Evolutionary conservation across 2,797 vertebrate species (phyloP).

Genomic region (Pantherophis vulpinus): DNA sequence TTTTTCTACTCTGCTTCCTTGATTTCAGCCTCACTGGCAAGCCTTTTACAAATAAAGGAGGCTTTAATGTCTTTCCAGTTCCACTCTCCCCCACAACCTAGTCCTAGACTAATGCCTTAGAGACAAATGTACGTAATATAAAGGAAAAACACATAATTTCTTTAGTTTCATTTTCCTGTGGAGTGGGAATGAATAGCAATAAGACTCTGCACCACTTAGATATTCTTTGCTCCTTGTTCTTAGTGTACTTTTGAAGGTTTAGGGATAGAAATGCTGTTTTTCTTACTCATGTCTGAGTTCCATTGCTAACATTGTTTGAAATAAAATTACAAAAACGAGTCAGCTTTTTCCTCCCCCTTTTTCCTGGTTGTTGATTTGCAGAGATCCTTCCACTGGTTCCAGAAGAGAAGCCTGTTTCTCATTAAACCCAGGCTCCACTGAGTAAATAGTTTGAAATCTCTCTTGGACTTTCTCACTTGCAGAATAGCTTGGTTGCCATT

Average conservation of each 20-base stretch:
- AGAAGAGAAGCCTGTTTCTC: conserved; percentile 59
- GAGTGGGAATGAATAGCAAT: background rate
- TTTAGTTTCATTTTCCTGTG: background rate
- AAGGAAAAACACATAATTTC: background rate
- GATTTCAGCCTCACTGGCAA: background rate
- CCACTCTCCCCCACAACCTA: background rate
- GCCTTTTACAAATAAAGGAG: background rate
- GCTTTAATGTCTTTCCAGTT: background rate
- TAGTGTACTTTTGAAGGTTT: background rate
- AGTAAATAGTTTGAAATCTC: conserved; percentile 66
- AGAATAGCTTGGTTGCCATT: conserved; percentile 20
- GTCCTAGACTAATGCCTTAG: background rate
- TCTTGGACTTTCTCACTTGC: conserved; percentile 69
- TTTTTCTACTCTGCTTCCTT: background rate
- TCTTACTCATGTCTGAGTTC: background rate
- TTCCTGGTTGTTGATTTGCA: background rate
- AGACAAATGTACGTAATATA: background rate
- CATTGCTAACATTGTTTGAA: background rate
- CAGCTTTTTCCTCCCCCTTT: background rate
- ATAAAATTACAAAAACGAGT: background rate
- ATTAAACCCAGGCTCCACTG: conserved; percentile 79
- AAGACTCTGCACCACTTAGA: background rate
- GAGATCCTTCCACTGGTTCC: conserved; percentile 12
- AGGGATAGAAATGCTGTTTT: background rate
- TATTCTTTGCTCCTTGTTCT: background rate